phyloP scores from a whole-genome alignment of 2,113 vertebrate genomes.

The Dendrocopos noguchii region DNA sequence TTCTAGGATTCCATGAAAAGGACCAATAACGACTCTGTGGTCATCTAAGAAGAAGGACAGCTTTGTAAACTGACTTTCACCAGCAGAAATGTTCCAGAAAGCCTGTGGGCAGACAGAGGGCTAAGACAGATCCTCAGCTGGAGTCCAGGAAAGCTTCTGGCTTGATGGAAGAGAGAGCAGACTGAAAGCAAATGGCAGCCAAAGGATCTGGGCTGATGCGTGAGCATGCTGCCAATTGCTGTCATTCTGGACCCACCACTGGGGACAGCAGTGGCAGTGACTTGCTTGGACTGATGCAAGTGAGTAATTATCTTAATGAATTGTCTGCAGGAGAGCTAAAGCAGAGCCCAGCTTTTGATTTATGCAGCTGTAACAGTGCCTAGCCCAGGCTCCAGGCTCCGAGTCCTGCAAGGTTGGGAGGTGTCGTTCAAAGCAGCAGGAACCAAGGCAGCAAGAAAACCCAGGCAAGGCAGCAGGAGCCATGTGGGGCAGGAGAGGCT shows the following conservation, averaged over 20 bases:
- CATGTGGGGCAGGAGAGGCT: background rate
- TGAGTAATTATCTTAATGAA: conserved; percentile 2
- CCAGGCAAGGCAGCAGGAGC: background rate
- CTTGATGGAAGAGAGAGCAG: background rate
- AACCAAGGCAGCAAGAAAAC: background rate
- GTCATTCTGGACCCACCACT: background rate
- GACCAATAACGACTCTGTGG: background rate
- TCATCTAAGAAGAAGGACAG: background rate
- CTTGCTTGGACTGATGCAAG: background rate
- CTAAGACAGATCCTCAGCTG: background rate
- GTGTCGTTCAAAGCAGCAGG: background rate
- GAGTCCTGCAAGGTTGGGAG: background rate
- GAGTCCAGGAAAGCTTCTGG: background rate
- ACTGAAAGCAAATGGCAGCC: background rate
- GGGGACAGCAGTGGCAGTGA: background rate
- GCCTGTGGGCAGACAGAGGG: background rate
- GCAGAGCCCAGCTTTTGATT: background rate
- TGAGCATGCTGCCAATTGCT: background rate
- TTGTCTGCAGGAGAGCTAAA: background rate
- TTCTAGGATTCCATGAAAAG: background rate
- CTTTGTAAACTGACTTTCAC: background rate
- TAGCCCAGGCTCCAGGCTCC: background rate
- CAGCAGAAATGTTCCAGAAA: background rate
- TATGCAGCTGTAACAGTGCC: background rate
- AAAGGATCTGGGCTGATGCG: background rate